Conservation (phyloP, 2,113 vertebrate species). For the Solenodon paradoxus region DNA sequence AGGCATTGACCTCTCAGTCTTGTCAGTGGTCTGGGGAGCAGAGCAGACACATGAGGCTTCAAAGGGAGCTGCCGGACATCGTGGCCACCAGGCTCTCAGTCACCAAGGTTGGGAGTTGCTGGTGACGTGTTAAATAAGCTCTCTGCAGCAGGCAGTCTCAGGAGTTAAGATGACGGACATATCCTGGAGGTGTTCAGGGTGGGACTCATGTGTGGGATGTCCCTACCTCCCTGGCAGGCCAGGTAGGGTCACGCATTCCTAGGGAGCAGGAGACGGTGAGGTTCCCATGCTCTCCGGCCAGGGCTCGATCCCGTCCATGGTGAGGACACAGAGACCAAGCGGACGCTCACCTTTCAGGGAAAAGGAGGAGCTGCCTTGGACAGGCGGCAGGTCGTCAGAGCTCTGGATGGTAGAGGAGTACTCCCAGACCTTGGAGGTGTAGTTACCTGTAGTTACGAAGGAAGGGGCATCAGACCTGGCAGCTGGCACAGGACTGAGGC, state of each 20-base stretch:
- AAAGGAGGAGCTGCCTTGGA: constrained; percentile 80
- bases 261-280: rapidly evolving
- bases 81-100: not conserved
- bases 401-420: constrained; percentile 82
- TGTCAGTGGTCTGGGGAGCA: not conserved
- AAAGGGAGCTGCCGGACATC: too few relatives aligned
- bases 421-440: constrained; percentile 85
- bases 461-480: not conserved
- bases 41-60: too few relatives aligned
- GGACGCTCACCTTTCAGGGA: constrained; percentile 82
- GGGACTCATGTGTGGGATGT: rapidly evolving
- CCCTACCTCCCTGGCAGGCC: not conserved
- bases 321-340: not conserved
- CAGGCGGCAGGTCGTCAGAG: constrained; percentile 80
- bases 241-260: too few relatives aligned
- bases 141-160: not conserved
- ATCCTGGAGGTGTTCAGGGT: not conserved
- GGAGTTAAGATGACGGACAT: not conserved
- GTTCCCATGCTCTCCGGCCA: not conserved
- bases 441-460: constrained; percentile 81
- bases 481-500: too few relatives aligned
- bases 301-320: not conserved
- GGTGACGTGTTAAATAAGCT: not conserved
- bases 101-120: rapidly evolving
- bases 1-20: not conserved